These are phyloP conservation scores for Tenthredo amoena DNA, from an alignment of 2,888 invertebrate genomes.

Conservation along the genomic window DNA sequence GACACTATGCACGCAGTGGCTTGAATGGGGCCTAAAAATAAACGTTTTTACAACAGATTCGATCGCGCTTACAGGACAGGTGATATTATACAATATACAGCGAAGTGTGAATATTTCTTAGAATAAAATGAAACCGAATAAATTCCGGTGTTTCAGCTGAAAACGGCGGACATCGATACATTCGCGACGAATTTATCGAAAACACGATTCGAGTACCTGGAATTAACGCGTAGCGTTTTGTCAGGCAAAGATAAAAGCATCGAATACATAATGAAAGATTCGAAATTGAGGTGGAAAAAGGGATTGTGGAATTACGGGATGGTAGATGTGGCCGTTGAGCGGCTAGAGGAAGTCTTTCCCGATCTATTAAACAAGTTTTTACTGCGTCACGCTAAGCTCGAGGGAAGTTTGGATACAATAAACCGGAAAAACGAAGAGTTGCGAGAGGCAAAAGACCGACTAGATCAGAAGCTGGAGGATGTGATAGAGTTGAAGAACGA, in stretches of 20 bases:
- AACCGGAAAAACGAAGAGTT: background rate
- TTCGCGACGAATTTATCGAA: background rate
- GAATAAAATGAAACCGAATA: background rate
- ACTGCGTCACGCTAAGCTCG: background rate
- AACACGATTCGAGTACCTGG: background rate
- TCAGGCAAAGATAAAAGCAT: background rate
- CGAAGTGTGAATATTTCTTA: background rate
- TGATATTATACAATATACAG: background rate
- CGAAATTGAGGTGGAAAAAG: background rate
- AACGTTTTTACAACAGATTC: background rate
- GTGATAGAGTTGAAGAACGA: background rate
- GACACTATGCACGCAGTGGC: background rate
- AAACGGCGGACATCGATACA: background rate
- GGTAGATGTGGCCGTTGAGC: background rate
- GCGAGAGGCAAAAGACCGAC: too few relatives aligned
- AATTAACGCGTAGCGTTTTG: background rate
- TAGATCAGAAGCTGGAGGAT: background rate
- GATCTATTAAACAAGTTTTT: background rate
- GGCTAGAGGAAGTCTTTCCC: background rate
- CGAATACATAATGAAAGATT: background rate
- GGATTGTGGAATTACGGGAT: conserved; percentile 11
- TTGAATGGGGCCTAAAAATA: background rate
- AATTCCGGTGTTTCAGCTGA: background rate
- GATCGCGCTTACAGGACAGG: background rate
- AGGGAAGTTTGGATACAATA: background rate